Percentiles rank a stretch among this genome's conserved stretches.
Conservation (phyloP, 2,113 vertebrate genomes). For the Ctenomys sociabilis region DNA sequence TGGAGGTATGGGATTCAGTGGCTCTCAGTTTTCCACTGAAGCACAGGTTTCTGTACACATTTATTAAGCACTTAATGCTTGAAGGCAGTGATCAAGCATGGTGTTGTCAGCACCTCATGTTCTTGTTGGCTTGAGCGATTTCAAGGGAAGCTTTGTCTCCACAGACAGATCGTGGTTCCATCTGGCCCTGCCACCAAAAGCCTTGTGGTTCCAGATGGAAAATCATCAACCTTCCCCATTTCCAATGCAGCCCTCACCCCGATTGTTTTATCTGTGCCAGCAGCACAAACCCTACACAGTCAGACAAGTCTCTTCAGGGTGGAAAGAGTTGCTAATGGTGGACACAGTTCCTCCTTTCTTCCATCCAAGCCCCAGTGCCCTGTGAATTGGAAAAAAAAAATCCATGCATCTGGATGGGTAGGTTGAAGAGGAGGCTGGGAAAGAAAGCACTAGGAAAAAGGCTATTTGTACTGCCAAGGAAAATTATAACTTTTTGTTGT, state of each 20-base stretch:
- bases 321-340: conserved; percentile 45
- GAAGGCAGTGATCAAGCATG: not conserved
- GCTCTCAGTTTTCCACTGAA: not conserved
- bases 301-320: not conserved
- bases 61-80: not conserved
- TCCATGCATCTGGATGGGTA: conserved; percentile 11
- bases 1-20: not conserved
- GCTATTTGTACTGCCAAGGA: conserved; percentile 44
- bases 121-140: not conserved
- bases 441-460: conserved; percentile 18
- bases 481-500: conserved; percentile 44
- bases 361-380: not conserved
- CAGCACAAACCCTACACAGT: not conserved
- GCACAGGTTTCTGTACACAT: not conserved
- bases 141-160: conserved; percentile 68
- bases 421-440: not conserved
- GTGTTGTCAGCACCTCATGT: conserved; percentile 8
- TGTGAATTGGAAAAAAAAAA: conserved; percentile 21
- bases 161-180: conserved; percentile 46
- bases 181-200: conserved; percentile 60
- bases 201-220: conserved; percentile 74
- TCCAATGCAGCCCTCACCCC: not conserved
- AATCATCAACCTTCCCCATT: not conserved
- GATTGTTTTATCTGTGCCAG: conserved; percentile 36
- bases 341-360: conserved; percentile 46